Evolutionary conservation across 2,888 invertebrate genomes (phyloP).

Genomic region (Blera fallax): DNA sequence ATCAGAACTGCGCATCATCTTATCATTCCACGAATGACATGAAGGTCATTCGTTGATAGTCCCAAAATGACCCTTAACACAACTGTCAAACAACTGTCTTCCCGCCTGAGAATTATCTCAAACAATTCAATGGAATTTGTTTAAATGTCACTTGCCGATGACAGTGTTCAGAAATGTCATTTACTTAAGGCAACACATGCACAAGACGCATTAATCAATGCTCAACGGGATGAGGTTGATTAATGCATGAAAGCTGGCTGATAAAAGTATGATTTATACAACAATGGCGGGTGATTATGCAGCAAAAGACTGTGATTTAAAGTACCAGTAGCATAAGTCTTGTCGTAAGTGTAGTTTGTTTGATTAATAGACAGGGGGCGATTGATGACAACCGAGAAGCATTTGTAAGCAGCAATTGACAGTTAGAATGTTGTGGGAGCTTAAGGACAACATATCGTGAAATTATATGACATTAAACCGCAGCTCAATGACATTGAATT

Average conservation of each 20-base stretch:
- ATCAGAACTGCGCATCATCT: not conserved
- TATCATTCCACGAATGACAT: not conserved
- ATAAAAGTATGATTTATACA: conserved; percentile 68
- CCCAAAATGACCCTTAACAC: not conserved
- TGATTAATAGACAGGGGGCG: conserved; percentile 38
- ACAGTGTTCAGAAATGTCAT: not conserved
- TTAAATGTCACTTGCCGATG: conserved; percentile 19
- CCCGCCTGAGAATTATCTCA: not conserved
- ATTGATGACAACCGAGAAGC: conserved; percentile 20
- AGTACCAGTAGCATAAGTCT: not conserved
- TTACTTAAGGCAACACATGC: conserved; percentile 2
- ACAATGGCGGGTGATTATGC: conserved; percentile 17
- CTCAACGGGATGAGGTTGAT: conserved; percentile 41
- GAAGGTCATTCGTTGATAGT: not conserved
- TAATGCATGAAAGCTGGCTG: conserved; percentile 39
- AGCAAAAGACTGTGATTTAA: not conserved
- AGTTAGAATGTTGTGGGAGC: conserved; percentile 1
- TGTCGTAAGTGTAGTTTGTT: conserved; percentile 6
- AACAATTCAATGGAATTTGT: not conserved
- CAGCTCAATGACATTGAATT: not conserved
- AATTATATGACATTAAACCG: not conserved
- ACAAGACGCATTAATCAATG: conserved; percentile 43
- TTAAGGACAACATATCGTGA: not conserved
- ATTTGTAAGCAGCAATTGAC: conserved; percentile 16
- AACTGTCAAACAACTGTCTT: conserved; percentile 21